Base-by-base conservation (phyloP, 1,140 invertebrate species). In the Catajapyx aquilonaris region DNA sequence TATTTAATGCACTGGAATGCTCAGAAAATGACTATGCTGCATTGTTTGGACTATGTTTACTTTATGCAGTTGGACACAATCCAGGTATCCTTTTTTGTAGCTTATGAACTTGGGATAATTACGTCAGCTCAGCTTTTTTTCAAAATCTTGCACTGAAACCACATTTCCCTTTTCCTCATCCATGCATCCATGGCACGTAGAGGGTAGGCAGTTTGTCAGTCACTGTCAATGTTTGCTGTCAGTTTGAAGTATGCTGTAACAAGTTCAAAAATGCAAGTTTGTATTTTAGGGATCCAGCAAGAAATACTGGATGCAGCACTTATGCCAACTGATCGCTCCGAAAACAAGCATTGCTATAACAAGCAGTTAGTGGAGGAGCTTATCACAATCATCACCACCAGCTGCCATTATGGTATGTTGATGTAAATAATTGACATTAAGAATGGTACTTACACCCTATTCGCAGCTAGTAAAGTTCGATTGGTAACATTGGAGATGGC, bases 31-130 rank as follows among this genome's bases (percentile, higher is more conserved):
- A 98, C 63, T 95, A 96, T 56, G 69, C 83, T 22, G 75, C 88
- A 0, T 60, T 98, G 33, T 90, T 96, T 61, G 75, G 80, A 1
- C 60, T 97, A 5, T 88, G 88, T 56, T 65, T 97, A 32, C 66
- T 97, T 1, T 93, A 93, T 58, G 85, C 88, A 13, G 71, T 97
- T 51, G 79, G 79, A 37, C 79, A 87, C 55, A 97, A 97, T 64
- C 68, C 76, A 73, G 90, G 91, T 90, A 59, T 57, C 53, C 43
- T 37, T 49, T n/a, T n/a, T n/a, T n/a, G n/a, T n/a, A n/a, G n/a
- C n/a, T n/a, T n/a, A n/a, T n/a, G n/a, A n/a, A n/a, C n/a, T n/a
- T n/a, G n/a, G n/a, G n/a, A n/a, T n/a, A n/a, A n/a, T n/a, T n/a
- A n/a, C n/a, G n/a, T n/a, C n/a, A n/a, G n/a, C n/a, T n/a, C n/a